Conservation (phyloP, 2,113 vertebrate species). For the Copsychus sechellarum region DNA sequence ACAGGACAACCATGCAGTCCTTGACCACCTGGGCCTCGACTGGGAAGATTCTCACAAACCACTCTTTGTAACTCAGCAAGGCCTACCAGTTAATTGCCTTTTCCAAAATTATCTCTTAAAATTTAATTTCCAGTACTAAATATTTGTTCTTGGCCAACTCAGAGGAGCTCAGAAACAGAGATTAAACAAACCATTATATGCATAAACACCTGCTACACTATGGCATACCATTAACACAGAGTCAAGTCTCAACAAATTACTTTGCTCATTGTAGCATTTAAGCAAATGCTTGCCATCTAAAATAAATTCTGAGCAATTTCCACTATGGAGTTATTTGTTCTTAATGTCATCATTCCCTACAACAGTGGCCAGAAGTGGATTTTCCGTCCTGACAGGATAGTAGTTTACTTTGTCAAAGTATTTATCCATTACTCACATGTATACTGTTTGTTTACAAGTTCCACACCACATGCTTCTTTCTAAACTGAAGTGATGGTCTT, state of each 20-base stretch:
- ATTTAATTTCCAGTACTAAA: slow-evolving; percentile 12
- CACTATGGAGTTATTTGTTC: background rate
- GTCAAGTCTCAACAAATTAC: slow-evolving; percentile 19
- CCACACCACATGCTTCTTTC: background rate
- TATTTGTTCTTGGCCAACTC: slow-evolving; percentile 3
- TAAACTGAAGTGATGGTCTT: background rate
- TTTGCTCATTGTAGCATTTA: slow-evolving; percentile 20
- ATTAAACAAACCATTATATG: slow-evolving; percentile 33
- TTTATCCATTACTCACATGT: slow-evolving; percentile 12
- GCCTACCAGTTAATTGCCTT: background rate
- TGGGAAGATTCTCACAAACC: background rate
- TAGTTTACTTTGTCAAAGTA: slow-evolving; percentile 25
- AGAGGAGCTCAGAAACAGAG: background rate
- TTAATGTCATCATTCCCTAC: background rate
- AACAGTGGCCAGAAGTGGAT: background rate
- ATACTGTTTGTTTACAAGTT: slow-evolving; percentile 11
- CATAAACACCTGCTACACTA: slow-evolving; percentile 39
- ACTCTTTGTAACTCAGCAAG: background rate
- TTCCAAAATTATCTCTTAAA: slow-evolving; percentile 11
- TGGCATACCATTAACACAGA: background rate
- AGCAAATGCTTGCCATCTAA: slow-evolving; percentile 17
- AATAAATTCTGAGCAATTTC: slow-evolving; percentile 19
- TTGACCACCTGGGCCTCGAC: background rate
- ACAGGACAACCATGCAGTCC: background rate
- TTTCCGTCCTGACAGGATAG: slow-evolving; percentile 30